Base-by-base conservation (phyloP, 2,113 vertebrate species). In the Tychaedon coryphoeus region DNA sequence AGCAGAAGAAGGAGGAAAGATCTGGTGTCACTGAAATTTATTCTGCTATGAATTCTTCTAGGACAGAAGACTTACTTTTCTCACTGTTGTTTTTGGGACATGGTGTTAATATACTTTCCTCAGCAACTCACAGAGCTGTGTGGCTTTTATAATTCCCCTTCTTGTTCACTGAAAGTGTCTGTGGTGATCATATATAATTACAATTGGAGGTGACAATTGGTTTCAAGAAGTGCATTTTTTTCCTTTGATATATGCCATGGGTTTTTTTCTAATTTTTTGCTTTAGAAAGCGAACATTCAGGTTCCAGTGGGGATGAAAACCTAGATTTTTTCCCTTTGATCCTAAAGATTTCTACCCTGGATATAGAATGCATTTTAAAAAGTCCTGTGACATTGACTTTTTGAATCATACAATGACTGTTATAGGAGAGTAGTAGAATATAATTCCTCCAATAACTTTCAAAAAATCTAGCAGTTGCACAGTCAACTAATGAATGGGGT, bases 401-500 rank as follows among this genome's bases (percentile, higher is more conserved):
- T 61, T 14, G 53, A 90, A 79, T 58, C 31, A 42, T 72, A 36
- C 10, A 47, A 28, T 23, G 4, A 64, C 8, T 69, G 0, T 36
- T 53, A 33, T 9, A 61, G 23, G 19, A 82, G 26, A 54, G 6
- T 9, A 60, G 7, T 70, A 19, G 6, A 62, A 31, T 26, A n/a
- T 36, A 45, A 50, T 74, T 71, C 0, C 50, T 62, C 4, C 33
- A 77, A 29, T 47, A 86, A 60, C 47, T 92, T 83, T 22, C 17
- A 62, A 40, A 92, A 51, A 86, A 47, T 11, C 36, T 76, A 70
- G 13, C 34, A 38, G 12, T 36, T 93, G 14, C 29, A 34, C 4
- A 51, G 12, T 56, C 65, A 74, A 51, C 3, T 67, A 80, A 70
- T 42, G 5, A 73, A 19, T 40, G 6, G 0, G 0, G 0, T n/a